Base-by-base conservation (phyloP, 1,140 invertebrate species). In the Episyrphus balteatus region DNA sequence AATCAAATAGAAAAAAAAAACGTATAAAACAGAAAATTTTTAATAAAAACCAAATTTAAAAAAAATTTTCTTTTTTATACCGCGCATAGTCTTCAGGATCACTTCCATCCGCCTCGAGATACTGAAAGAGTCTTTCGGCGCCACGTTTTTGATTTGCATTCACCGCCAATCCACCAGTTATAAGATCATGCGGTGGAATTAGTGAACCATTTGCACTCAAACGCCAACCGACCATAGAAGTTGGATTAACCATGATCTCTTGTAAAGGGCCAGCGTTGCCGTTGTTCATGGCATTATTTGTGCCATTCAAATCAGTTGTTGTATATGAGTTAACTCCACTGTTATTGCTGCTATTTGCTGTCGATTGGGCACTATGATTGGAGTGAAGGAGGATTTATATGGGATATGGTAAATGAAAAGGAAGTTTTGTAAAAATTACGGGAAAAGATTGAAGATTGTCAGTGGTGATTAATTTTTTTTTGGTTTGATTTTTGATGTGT, bases 71-170 rank as follows among this genome's bases (percentile, higher is more conserved):
- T 44, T 38, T 11, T 37, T 55, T 54, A 49, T 68, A 68, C 66
- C 66, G 65, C 59, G 66, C 59, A 66, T 68, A 68, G 60, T 68
- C 66, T 58, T 68, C 66, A 49, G 66, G 65, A 64, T 68, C 66
- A 54, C 66, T 68, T 53, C 63, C 66, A 55, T 68, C 66, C 51
- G 66, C 66, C 52, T 68, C 66, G 53, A 68, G 59, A 57, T 68
- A 68, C 55, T 66, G 63, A 57, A 68, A 68, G 49, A 68, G 57
- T 51, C 66, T 62, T 52, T 68, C 66, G 37, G 66, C 68, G 48
- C 66, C 66, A 46, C 63, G 61, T 55, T 68, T 68, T 39, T 68
- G 62, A 45, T 61, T 62, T 19, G 64, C 56, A 11, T 62, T 62
- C 47, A 62, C 62, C 18, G 63, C 60, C 30, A 62, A 50, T 32